Conservation (phyloP, 2,888 invertebrate species). For the Onthophagus sagittarius region DNA sequence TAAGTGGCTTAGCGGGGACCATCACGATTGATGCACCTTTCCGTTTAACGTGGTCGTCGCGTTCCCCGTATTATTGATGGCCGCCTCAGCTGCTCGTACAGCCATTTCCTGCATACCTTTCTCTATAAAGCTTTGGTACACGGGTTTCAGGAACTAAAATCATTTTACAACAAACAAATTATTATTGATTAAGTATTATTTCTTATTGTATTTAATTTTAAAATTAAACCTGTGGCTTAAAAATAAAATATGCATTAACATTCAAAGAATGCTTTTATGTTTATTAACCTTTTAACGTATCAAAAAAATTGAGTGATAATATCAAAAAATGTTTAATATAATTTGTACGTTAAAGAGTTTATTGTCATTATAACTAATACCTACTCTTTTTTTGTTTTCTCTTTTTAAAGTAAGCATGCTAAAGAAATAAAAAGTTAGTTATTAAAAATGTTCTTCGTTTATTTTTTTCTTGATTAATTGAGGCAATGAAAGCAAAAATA, state of each 20-base stretch:
- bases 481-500: too few species aligned
- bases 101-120: slow-evolving; percentile 81
- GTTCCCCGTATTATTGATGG: slow-evolving; percentile 52
- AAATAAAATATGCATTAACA: neutral
- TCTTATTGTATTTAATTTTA: neutral
- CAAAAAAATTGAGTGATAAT: neutral
- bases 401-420: slow-evolving; percentile 51
- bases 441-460: too few species aligned
- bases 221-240: neutral
- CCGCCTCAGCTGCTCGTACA: slow-evolving; percentile 68
- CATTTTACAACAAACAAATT: neutral
- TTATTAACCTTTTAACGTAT: too few species aligned
- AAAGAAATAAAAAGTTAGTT: slow-evolving; percentile 24
- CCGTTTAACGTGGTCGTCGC: slow-evolving; percentile 50
- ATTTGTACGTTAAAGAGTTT: too few species aligned
- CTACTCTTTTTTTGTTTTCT: slow-evolving; percentile 49
- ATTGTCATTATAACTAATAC: slow-evolving; percentile 32
- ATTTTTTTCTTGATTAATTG: too few species aligned
- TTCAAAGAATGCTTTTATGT: neutral
- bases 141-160: slow-evolving; percentile 75
- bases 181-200: too few species aligned
- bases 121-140: slow-evolving; percentile 76
- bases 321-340: too few species aligned
- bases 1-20: slow-evolving; percentile 17
- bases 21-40: slow-evolving; percentile 63